A percentile compares a stretch with the other conserved stretches of the same genome.
Evolutionary conservation across 2,888 invertebrate species (phyloP).

Genomic region (Tachina grossa): DNA sequence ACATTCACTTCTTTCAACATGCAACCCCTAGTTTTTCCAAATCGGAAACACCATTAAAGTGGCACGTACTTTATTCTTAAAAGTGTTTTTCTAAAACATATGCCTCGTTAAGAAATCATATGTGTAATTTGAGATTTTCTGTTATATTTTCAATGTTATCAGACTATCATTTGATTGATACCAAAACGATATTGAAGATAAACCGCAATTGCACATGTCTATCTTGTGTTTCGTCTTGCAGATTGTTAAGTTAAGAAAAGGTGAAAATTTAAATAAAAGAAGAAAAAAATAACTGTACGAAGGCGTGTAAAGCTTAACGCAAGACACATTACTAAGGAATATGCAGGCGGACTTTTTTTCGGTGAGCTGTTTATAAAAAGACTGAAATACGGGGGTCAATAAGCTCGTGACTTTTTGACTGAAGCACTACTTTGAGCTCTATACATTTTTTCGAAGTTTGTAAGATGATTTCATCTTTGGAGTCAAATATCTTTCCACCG

Average conservation of each 20-base stretch:
- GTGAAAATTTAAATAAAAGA: constrained; percentile 4
- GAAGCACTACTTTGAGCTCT: too few relatives aligned
- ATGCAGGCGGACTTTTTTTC: too few relatives aligned
- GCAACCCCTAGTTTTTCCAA: constrained; percentile 56
- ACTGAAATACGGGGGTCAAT: too few relatives aligned
- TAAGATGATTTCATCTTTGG: too few relatives aligned
- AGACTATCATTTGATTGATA: constrained; percentile 25
- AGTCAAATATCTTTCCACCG: too few relatives aligned
- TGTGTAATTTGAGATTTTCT: constrained; percentile 60
- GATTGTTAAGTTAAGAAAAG: background rate
- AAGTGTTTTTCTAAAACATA: constrained; percentile 19
- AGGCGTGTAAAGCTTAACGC: background rate
- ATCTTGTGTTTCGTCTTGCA: background rate
- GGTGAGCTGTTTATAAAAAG: too few relatives aligned
- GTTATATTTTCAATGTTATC: constrained; percentile 13
- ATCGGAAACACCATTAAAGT: constrained; percentile 46
- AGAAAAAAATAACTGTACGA: background rate
- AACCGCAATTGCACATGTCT: constrained; percentile 41
- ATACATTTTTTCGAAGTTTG: too few relatives aligned
- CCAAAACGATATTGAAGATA: constrained; percentile 35
- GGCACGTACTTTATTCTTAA: constrained; percentile 55
- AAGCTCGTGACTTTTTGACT: too few relatives aligned
- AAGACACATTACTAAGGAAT: too few relatives aligned
- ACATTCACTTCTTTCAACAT: constrained; percentile 6
- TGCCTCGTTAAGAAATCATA: constrained; percentile 45